Percentiles rank a stretch among this genome's conserved stretches.
Conservation (phyloP, 2,113 vertebrate genomes). For the Serinus canaria region DNA sequence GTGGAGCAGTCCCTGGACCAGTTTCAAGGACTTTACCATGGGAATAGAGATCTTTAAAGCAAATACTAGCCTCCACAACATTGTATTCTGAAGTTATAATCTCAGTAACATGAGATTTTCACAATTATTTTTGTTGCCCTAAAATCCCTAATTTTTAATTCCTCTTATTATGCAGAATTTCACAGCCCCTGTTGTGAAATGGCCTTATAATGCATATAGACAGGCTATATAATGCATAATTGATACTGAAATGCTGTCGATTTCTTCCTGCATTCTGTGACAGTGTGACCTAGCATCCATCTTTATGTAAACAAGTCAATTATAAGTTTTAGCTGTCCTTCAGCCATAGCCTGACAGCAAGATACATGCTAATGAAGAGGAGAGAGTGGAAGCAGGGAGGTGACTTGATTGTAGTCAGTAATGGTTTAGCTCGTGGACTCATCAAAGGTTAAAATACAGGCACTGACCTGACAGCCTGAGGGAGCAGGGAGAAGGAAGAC, state of each 20-base stretch:
- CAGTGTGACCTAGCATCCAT: not conserved
- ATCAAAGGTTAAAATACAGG: not conserved
- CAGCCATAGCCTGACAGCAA: not conserved
- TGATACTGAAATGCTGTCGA: not conserved
- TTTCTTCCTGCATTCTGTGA: not conserved
- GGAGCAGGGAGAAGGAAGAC: not conserved
- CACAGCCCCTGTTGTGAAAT: not conserved
- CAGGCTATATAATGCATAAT: not conserved
- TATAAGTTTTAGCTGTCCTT: not conserved
- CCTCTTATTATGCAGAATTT: not conserved
- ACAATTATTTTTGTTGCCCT: not conserved
- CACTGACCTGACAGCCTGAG: not conserved
- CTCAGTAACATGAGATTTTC: not conserved
- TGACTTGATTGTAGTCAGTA: not conserved
- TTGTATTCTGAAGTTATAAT: not conserved
- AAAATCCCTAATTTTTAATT: not conserved
- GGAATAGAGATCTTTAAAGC: not conserved
- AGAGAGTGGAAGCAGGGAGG: not conserved
- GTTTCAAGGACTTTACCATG: not conserved
- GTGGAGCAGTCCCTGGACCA: not conserved
- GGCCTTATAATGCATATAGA: not conserved
- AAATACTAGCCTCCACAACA: not conserved
- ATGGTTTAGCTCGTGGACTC: not conserved
- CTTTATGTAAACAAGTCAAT: not conserved
- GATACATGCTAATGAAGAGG: not conserved